phyloP scores from a whole-genome alignment of 2,113 vertebrate genomes.

The Nanorana parkeri region DNA sequence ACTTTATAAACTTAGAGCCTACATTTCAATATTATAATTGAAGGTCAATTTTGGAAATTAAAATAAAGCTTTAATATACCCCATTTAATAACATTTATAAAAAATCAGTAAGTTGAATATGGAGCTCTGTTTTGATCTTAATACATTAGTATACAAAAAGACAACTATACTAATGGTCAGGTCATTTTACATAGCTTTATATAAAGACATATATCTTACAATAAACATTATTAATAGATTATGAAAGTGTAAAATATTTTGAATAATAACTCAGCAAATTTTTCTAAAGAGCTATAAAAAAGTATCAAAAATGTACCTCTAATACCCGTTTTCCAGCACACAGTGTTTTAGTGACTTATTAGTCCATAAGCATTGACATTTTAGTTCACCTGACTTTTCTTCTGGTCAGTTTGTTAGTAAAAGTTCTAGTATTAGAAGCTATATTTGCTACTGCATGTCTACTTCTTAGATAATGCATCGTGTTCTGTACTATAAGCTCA shows the following conservation, averaged over 20 bases:
- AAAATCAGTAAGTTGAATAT: too few relatives aligned
- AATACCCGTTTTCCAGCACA: constrained; percentile 51
- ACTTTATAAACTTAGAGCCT: too few relatives aligned
- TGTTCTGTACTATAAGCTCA: background rate
- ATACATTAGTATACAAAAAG: background rate
- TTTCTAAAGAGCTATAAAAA: constrained; percentile 8
- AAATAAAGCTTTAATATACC: too few relatives aligned
- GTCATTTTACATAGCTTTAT: constrained; percentile 11
- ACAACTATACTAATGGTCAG: background rate
- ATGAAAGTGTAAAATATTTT: constrained; percentile 26
- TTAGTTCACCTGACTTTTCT: constrained; percentile 22
- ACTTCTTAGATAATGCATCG: background rate
- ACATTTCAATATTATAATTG: background rate
- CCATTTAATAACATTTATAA: too few relatives aligned
- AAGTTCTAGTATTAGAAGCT: constrained; percentile 2
- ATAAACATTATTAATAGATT: constrained; percentile 5
- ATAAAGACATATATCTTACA: constrained; percentile 20
- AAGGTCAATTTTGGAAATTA: background rate
- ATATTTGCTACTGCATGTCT: background rate
- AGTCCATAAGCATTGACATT: background rate
- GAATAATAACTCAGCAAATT: background rate
- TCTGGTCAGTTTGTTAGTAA: background rate
- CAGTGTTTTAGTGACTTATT: constrained; percentile 31
- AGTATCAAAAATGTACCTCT: constrained; percentile 5
- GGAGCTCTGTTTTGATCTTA: too few relatives aligned